phyloP scores from a whole-genome alignment of 1,140 invertebrate genomes.

The Drosophila azteca region DNA sequence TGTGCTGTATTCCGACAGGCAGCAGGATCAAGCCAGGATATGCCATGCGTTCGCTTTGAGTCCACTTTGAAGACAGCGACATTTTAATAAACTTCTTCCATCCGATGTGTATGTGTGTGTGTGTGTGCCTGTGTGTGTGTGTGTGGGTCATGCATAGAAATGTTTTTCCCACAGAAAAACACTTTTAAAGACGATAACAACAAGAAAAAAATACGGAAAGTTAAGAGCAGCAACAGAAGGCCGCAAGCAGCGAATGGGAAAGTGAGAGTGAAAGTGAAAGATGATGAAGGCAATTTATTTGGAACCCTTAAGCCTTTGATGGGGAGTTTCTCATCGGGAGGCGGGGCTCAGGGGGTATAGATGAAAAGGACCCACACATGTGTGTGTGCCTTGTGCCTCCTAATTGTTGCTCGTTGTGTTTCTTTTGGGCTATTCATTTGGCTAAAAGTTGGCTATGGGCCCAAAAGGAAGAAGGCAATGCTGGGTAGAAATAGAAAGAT shows the following conservation, averaged over 20 bases:
- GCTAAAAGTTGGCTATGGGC: conserved; percentile 55
- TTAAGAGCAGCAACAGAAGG: too few species aligned
- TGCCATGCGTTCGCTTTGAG: not conserved
- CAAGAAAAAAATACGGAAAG: conserved; percentile 10
- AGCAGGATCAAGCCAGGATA: too few species aligned
- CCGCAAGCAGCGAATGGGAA: not conserved
- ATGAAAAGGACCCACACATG: conserved; percentile 26
- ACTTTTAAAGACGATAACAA: conserved; percentile 19
- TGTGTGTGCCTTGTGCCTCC: conserved; percentile 25
- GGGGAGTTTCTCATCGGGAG: not conserved
- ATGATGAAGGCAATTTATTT: conserved; percentile 78
- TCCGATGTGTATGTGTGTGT: not conserved
- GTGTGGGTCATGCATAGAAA: conserved; percentile 53
- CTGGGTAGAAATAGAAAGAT: too few species aligned
- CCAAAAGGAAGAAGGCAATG: too few species aligned
- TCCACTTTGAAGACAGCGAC: conserved; percentile 37
- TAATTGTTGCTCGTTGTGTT: conserved; percentile 19
- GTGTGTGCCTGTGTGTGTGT: conserved; percentile 22
- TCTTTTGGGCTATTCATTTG: conserved; percentile 69
- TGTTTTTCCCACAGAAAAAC: conserved; percentile 28
- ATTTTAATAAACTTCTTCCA: conserved; percentile 47
- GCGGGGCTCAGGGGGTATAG: not conserved
- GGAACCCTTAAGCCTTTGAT: conserved; percentile 68
- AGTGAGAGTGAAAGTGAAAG: conserved; percentile 53
- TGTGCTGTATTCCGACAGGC: too few species aligned